Evolutionary conservation across 2,888 invertebrate species (phyloP), one percentile per base, ranked within the genome.

Genomic region (Notodonta ziczac): DNA sequence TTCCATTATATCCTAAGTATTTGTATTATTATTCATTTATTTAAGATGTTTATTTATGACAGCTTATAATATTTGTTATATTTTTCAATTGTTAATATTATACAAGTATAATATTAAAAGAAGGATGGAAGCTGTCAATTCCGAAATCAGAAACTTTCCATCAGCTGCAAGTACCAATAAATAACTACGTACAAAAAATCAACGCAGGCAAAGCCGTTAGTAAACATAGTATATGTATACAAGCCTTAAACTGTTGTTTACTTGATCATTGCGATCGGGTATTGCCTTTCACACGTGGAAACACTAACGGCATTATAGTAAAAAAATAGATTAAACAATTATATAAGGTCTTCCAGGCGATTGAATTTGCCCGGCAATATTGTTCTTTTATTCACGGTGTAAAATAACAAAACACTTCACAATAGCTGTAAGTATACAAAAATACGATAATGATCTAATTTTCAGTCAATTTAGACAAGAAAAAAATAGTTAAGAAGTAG

Each of bases 401-500:
- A 10, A 8, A 55, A 55, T 40, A 55, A 55, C 40, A 52, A 32
- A 52, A 32, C 32, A 32, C 32, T 52, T 12, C n/a, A 32, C 32
- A 55, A 55, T 55, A 55, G 55, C 55, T 55, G 55, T 55, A 24
- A 24, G 24, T 24, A 35, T 13, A 32, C 7, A 53, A 53, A 35
- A 32, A 35, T 40, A 53, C 14, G 59, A 62, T 57, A 56, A 58
- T 53, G 39, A 39, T 61, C 52, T 48, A n/a, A 50, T 59, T 64
- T 62, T 56, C 12, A 62, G 51, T 52, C 57, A 42, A 24, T 44
- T 24, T 53, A 56, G 56, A 62, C 63, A 8, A 35, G 9, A 12
- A 53, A 53, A 24, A 55, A 56, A 44, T 56, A 44, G 58, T 67
- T 67, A 44, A 61, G 52, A 71, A 72, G 63, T 76, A 73, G 73